These are phyloP conservation scores for Sardina pilchardus DNA, from an alignment of 2,113 vertebrate species.

Conservation along the genomic window DNA sequence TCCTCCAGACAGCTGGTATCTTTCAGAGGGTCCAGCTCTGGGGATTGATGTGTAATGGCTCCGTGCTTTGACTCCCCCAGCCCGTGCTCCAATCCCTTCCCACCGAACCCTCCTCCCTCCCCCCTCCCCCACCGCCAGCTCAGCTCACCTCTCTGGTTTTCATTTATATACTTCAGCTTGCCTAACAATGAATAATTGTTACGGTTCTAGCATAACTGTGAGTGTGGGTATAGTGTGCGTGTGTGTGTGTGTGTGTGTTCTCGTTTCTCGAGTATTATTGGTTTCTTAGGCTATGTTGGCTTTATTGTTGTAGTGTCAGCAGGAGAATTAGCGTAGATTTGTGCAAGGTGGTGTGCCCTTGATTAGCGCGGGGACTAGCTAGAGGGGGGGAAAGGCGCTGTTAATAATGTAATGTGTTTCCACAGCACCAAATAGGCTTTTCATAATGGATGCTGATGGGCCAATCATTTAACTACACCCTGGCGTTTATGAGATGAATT, in stretches of 20 bases:
- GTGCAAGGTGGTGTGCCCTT: background rate
- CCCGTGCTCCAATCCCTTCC: conserved; percentile 55
- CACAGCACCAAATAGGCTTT: background rate
- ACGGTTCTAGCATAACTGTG: background rate
- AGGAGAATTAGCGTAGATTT: background rate
- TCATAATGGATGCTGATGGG: background rate
- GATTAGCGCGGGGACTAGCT: background rate
- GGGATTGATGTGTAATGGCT: conserved; percentile 79
- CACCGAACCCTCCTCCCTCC: background rate
- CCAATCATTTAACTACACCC: conserved; percentile 1
- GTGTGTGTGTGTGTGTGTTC: background rate
- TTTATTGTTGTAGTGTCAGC: background rate
- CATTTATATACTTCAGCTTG: background rate
- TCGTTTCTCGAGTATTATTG: background rate
- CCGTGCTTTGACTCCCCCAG: conserved; percentile 69
- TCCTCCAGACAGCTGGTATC: conserved; percentile 72
- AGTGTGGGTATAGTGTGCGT: background rate
- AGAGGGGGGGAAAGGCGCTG: background rate
- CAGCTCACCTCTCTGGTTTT: background rate
- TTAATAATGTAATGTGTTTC: conserved; percentile 19
- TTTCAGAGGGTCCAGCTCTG: conserved; percentile 71
- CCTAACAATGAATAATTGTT: conserved; percentile 14
- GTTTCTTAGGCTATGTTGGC: background rate
- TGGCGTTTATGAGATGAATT: background rate
- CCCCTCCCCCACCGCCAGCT: background rate